Evolutionary conservation across 2,797 vertebrate species (phyloP).

Genomic region (Cyclura pinguis): DNA sequence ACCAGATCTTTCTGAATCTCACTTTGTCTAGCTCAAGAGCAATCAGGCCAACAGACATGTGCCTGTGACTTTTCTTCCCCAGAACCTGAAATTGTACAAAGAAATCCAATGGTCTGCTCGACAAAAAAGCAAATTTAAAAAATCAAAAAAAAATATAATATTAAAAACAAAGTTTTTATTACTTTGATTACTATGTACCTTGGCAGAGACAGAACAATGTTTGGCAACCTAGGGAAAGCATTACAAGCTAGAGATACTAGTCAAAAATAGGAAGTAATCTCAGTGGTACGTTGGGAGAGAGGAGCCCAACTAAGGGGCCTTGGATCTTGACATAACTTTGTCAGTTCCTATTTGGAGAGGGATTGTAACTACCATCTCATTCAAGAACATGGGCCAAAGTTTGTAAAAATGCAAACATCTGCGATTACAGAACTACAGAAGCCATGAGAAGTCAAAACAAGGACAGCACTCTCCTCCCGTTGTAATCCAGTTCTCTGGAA

Average conservation of each 20-base stretch:
- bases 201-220: neutral
- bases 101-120: neutral
- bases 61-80: neutral
- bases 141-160: neutral
- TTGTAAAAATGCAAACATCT: neutral
- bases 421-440: neutral
- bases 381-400: neutral
- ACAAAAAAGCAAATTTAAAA: neutral
- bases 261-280: neutral
- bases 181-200: neutral
- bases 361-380: neutral
- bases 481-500: neutral
- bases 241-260: neutral
- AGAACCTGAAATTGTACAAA: neutral
- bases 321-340: neutral
- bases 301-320: no score
- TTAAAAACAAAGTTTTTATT: neutral
- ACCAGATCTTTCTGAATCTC: neutral
- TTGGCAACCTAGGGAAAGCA: neutral
- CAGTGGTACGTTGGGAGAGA: neutral
- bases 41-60: neutral
- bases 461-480: neutral
- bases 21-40: neutral
- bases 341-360: neutral
- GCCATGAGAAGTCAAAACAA: neutral